These are phyloP conservation scores for Oscheius sp. DNA, from an alignment of 2,888 invertebrate genomes.

Conservation along the genomic window DNA sequence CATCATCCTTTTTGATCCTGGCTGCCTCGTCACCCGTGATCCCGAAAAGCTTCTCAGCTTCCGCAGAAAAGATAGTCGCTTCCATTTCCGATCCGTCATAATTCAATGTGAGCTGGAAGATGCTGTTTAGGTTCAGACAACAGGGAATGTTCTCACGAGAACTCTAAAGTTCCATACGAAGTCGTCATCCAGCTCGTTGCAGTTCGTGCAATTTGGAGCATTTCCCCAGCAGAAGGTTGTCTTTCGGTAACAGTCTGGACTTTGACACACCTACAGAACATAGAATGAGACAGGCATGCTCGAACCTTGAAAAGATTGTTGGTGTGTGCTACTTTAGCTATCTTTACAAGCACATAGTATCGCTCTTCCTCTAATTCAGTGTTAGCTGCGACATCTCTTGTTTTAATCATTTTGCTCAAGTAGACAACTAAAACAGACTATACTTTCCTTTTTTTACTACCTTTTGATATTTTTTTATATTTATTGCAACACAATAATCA, in stretches of 20 bases:
- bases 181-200: slow-evolving; percentile 3
- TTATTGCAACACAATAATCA: too few relatives aligned
- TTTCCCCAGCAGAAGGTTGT: slow-evolving; percentile 9
- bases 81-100: neutral
- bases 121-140: neutral
- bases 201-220: neutral
- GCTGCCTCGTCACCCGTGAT: neutral
- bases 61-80: slow-evolving; percentile 17
- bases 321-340: neutral
- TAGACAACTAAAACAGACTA: neutral
- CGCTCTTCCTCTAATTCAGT: neutral
- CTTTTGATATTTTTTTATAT: neutral
- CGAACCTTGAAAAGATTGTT: slow-evolving; percentile 13
- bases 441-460: neutral
- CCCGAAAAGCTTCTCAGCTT: slow-evolving; percentile 30
- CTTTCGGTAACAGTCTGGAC: neutral
- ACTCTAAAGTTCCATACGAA: slow-evolving; percentile 19
- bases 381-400: neutral
- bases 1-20: slow-evolving; percentile 6
- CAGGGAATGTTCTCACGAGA: slow-evolving; percentile 1
- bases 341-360: slow-evolving; percentile 18
- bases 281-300: neutral
- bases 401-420: neutral
- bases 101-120: slow-evolving; percentile 7
- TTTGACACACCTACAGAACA: slow-evolving; percentile 8